These are phyloP conservation scores for Samia ricini DNA, from an alignment of 1,140 invertebrate species.

Conservation along the genomic window DNA sequence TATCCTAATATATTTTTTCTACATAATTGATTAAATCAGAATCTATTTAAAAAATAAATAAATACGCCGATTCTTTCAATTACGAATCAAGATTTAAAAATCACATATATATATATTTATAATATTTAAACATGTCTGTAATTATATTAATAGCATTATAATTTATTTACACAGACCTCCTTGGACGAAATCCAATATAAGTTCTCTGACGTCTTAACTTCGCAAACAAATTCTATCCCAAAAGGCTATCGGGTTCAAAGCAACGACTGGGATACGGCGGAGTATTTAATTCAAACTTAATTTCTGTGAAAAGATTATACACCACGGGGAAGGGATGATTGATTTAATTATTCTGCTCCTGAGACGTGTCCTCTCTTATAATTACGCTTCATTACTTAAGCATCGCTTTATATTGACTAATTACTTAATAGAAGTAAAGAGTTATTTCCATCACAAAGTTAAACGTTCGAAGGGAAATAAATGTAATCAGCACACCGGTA, in stretches of 20 bases:
- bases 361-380: constrained; percentile 74
- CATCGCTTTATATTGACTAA: constrained; percentile 73
- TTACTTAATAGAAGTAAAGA: constrained; percentile 76
- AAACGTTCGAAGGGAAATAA: constrained; percentile 53
- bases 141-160: background rate
- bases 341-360: constrained; percentile 74
- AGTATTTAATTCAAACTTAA: constrained; percentile 67
- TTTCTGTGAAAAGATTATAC: constrained; percentile 72
- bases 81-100: no score
- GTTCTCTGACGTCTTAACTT: constrained; percentile 26
- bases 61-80: no score
- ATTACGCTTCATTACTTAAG: constrained; percentile 75
- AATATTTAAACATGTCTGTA: background rate
- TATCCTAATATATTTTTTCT: no score
- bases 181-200: constrained; percentile 33
- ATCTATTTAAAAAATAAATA: no score
- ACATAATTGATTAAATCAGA: no score
- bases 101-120: no score
- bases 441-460: constrained; percentile 71
- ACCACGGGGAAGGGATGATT: constrained; percentile 68
- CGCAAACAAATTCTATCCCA: constrained; percentile 32
- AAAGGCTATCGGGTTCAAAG: constrained; percentile 40
- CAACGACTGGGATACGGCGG: constrained; percentile 33
- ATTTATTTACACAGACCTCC: constrained; percentile 12
- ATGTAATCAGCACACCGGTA: constrained; percentile 66